Evolutionary conservation across 2,797 vertebrate genomes (phyloP).

Genomic region (Rhinatrema bivittatum): DNA sequence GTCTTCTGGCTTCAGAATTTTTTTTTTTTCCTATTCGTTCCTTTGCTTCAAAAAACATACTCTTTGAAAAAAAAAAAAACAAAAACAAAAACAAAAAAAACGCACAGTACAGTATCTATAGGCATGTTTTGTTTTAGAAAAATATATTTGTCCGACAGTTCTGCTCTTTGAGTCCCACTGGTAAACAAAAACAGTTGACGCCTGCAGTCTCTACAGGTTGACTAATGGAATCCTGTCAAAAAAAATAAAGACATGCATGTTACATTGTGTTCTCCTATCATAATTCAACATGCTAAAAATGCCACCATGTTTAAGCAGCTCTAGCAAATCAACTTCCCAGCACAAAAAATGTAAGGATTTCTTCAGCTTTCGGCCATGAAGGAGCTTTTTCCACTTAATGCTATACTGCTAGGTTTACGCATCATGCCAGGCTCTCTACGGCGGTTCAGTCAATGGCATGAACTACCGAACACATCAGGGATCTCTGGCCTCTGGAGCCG

Average conservation of each 20-base stretch:
- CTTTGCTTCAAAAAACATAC: background rate
- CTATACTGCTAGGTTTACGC: too few species aligned
- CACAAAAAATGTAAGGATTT: too few species aligned
- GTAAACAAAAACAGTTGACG: conserved; percentile 71
- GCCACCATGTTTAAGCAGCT: too few species aligned
- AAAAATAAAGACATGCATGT: conserved; percentile 38
- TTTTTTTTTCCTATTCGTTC: conserved; percentile 1
- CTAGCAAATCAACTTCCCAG: too few species aligned
- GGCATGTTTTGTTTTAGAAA: conserved; percentile 81
- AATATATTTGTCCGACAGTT: conserved; percentile 94
- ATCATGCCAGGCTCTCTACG: too few species aligned
- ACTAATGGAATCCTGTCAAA: conserved; percentile 80
- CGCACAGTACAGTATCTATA: conserved; percentile 54
- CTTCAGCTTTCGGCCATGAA: too few species aligned
- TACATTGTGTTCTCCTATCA: conserved; percentile 19
- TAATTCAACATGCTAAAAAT: too few species aligned
- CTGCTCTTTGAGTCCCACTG: conserved; percentile 69
- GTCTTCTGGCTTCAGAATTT: conserved; percentile 12
- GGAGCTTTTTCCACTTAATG: too few species aligned
- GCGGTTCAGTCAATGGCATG: too few species aligned
- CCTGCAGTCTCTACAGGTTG: conserved; percentile 74
- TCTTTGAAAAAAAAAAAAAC: conserved; percentile 36
- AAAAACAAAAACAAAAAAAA: conserved; percentile 20
- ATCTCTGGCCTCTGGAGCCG: too few species aligned
- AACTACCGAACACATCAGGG: too few species aligned